Conservation (phyloP, 1,140 invertebrate genomes). For the Probaryconus sp. region DNA sequence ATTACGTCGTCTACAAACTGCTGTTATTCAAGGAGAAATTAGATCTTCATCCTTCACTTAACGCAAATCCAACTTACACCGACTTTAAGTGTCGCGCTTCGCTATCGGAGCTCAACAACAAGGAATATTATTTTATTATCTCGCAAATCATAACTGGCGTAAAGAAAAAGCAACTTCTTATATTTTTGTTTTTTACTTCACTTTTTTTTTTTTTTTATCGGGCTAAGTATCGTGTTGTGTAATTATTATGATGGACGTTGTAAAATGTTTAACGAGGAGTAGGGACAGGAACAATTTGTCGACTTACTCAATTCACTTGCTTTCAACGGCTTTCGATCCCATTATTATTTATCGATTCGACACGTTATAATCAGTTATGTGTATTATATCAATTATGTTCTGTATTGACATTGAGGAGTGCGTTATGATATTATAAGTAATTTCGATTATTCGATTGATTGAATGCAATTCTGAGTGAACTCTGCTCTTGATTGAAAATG, state of each 20-base stretch:
- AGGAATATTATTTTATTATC: constrained; percentile 21
- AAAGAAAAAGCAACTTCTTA: too few species aligned
- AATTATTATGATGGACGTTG: neutral
- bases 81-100: constrained; percentile 43
- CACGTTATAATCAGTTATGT: too few species aligned
- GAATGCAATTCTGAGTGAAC: too few species aligned
- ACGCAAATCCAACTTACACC: constrained; percentile 54
- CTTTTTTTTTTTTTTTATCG: too few species aligned
- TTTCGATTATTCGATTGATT: constrained; percentile 34
- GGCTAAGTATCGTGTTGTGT: too few species aligned
- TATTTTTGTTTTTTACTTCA: too few species aligned
- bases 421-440: constrained; percentile 39
- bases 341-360: constrained; percentile 44
- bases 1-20: constrained; percentile 57
- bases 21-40: constrained; percentile 58
- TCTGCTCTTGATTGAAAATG: too few species aligned
- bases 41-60: constrained; percentile 60
- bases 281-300: neutral
- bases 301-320: neutral
- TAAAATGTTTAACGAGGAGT: constrained; percentile 12
- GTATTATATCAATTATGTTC: constrained; percentile 18
- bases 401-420: constrained; percentile 45
- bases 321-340: constrained; percentile 16
- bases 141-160: neutral
- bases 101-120: constrained; percentile 34